Base-by-base conservation (phyloP, 1,140 invertebrate species). In the Phocides pigmalion region DNA sequence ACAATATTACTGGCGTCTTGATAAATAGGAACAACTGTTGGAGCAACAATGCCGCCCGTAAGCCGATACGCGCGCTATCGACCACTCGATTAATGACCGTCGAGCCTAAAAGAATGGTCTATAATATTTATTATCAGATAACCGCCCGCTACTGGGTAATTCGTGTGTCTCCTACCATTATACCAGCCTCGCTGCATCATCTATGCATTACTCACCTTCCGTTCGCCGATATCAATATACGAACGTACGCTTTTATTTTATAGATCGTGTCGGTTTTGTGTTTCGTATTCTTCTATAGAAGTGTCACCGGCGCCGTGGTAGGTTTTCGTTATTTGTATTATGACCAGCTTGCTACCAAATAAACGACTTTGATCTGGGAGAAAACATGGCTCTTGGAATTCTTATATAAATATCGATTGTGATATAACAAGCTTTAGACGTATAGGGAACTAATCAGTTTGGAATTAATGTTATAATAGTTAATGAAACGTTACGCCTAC, bases 51-150 rank as follows among this genome's bases (percentile, higher is more conserved):
- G 82, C 81, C 76, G 74, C 72, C 74, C 76, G 86, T 88, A 88
- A 87, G 79, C 75, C 81, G 88, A 90, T 89, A 89, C 80, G 73
- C 66, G 68, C 79, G 78, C 84, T 82, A 89, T 89, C 88, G 84
- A 87, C 80, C 74, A 54, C 72, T 83, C 82, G 87, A 90, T 90
- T 90, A 90, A 90, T 90, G 88, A 87, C 85, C 75, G 76, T 68
- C 82, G 78, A 83, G 80, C 81, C 87, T 88, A 90, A 90, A 90
- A 90, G 88, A 91, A 91, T 89, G 87, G 84, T 79, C 79, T 76
- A 83, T 82, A 88, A 89, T 90, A 90, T 90, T 90, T 90, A 88
- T 90, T 88, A 90, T 90, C 85, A 81, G 88, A 90, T 90, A 89
- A 88, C 73, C 72, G 74, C 41, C 71, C 69, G 88, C 88, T 90